Evolutionary conservation across 2,797 vertebrate species (phyloP).

Genomic region (Gymnothorax reevesii): DNA sequence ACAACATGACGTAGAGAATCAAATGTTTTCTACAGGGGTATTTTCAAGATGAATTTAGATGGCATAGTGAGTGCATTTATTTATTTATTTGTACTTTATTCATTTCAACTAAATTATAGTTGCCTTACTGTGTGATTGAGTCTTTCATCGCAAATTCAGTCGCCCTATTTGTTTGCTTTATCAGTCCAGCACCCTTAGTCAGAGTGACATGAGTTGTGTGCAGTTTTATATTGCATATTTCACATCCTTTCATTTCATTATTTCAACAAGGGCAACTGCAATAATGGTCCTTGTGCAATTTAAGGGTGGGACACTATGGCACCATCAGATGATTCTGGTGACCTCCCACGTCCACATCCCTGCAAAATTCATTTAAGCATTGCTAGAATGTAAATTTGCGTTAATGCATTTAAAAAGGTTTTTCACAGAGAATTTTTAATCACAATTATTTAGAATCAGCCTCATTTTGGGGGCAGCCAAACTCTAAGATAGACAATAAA

Average conservation of each 20-base stretch:
- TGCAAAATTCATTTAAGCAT: neutral
- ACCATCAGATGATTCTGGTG: neutral
- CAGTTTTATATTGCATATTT: neutral
- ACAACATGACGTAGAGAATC: constrained; percentile 74
- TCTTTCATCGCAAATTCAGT: neutral
- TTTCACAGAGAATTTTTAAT: neutral
- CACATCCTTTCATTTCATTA: neutral
- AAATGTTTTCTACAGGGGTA: constrained; percentile 61
- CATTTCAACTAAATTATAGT: neutral
- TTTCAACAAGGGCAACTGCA: neutral
- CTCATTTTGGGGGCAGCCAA: constrained; percentile 39
- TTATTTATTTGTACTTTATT: neutral
- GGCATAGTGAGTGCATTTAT: constrained; percentile 18
- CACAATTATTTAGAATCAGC: neutral
- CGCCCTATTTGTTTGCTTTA: neutral
- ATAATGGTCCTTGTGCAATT: neutral
- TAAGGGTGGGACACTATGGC: neutral
- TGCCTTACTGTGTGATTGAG: neutral
- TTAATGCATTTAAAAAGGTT: neutral
- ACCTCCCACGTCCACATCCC: neutral
- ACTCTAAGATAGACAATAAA: constrained; percentile 35
- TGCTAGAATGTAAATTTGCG: neutral
- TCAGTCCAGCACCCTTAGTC: neutral
- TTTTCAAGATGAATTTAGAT: constrained; percentile 39
- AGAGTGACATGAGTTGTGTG: neutral